Conservation (phyloP, 2,797 vertebrate species). For the Setipinna tenuifilis region DNA sequence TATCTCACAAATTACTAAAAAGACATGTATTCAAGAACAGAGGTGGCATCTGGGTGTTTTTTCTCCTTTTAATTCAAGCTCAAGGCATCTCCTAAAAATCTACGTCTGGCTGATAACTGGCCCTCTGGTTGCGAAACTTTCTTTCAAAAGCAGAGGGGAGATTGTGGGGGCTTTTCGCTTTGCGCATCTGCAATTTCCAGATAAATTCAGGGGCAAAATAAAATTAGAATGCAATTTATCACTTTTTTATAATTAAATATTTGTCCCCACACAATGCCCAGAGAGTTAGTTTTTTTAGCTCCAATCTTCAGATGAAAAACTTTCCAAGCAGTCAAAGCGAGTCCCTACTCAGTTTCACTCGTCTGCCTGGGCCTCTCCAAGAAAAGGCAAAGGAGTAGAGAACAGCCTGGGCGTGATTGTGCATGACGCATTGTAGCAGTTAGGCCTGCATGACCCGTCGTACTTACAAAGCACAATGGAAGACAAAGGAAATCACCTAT, state of each 20-base stretch:
- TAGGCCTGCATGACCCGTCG: neutral
- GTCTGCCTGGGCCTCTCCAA: neutral
- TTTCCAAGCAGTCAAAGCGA: neutral
- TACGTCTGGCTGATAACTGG: slow-evolving; percentile 43
- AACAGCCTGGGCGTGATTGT: neutral
- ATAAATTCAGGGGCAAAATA: slow-evolving; percentile 20
- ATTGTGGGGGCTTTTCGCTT: neutral
- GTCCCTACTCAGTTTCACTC: neutral
- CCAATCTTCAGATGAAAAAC: slow-evolving; percentile 10
- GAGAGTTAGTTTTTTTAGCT: neutral
- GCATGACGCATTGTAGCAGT: neutral
- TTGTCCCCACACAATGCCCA: slow-evolving; percentile 7
- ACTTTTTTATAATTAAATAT: neutral
- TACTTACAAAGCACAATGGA: slow-evolving; percentile 14
- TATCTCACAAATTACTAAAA: slow-evolving; percentile 47
- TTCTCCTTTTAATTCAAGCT: slow-evolving; percentile 32
- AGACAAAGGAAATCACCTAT: slow-evolving; percentile 22
- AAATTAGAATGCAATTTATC: slow-evolving; percentile 22
- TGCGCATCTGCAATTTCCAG: slow-evolving; percentile 6
- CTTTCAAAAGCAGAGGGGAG: neutral
- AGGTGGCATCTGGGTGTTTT: slow-evolving; percentile 18
- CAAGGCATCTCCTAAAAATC: slow-evolving; percentile 40
- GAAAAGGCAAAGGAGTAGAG: neutral
- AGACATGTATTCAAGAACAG: slow-evolving; percentile 25
- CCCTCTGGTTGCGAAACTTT: neutral